A percentile compares a stretch with the other conserved stretches of the same genome.
phyloP scores from a whole-genome alignment of 2,888 invertebrate species.

The Tortricodes alternella region DNA sequence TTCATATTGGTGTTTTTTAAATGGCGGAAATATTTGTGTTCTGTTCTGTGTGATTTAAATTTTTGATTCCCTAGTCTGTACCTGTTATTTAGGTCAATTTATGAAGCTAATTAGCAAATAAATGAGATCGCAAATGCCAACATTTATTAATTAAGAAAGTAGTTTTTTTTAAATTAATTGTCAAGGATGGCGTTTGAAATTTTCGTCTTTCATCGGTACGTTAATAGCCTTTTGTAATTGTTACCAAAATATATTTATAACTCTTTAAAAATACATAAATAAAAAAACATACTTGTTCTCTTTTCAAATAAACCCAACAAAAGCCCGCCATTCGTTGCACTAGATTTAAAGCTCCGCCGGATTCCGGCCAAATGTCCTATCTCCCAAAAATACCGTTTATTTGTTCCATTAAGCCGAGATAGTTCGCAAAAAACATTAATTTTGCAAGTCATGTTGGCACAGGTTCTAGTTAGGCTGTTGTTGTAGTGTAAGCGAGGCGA shows the following conservation, averaged over 20 bases:
- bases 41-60: slow-evolving; percentile 33
- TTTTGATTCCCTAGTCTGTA: no score
- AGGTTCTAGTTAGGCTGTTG: slow-evolving; percentile 16
- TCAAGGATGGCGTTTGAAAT: no score
- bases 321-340: slow-evolving; percentile 6
- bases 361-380: slow-evolving; percentile 47
- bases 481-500: background rate
- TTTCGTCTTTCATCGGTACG: no score
- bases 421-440: slow-evolving; percentile 75
- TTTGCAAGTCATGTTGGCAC: slow-evolving; percentile 53
- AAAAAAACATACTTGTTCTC: background rate
- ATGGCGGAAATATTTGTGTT: slow-evolving; percentile 27
- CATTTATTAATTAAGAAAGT: no score
- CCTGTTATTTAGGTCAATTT: no score
- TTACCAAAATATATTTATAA: background rate
- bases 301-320: background rate
- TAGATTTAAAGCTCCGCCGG: slow-evolving; percentile 11
- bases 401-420: slow-evolving; percentile 64
- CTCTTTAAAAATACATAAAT: no score
- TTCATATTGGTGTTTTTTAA: background rate
- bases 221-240: slow-evolving; percentile 23
- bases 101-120: no score
- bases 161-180: no score
- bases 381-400: slow-evolving; percentile 55
- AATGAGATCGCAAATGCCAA: no score